phyloP scores from a whole-genome alignment of 53 echinoderm and acorn worm genomes.

The Paracentrotus lividus region DNA sequence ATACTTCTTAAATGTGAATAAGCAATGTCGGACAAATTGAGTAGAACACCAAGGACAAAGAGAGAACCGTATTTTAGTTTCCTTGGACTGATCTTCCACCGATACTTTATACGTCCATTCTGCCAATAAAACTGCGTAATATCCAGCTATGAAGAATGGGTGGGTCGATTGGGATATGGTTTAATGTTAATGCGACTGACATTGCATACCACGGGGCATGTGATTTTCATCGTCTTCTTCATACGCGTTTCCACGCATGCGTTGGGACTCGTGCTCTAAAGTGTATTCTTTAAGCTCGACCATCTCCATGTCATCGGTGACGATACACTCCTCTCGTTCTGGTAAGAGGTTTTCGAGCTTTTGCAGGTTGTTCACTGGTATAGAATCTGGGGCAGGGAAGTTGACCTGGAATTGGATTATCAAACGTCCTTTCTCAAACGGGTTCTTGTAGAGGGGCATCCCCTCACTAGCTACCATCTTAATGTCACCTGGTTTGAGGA shows the following conservation, averaged over 20 bases:
- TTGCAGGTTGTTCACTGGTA: conserved; percentile 67
- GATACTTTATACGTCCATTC: neutral
- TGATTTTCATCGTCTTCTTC: conserved; percentile 85
- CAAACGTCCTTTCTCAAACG: conserved; percentile 90
- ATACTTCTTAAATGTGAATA: neutral
- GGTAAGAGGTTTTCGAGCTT: conserved; percentile 85
- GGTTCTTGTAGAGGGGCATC: conserved; percentile 89
- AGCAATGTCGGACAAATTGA: neutral
- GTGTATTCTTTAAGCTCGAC: conserved; percentile 77
- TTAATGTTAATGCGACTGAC: conserved; percentile 88
- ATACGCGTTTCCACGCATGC: conserved; percentile 70
- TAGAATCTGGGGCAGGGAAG: conserved; percentile 80
- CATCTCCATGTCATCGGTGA: conserved; percentile 85
- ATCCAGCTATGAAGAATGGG: neutral
- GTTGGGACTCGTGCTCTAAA: conserved; percentile 67
- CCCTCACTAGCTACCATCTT: conserved; percentile 88
- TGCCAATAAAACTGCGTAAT: neutral
- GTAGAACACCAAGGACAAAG: neutral
- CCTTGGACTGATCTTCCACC: neutral
- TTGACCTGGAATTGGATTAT: conserved; percentile 92
- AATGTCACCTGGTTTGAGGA: conserved; percentile 91
- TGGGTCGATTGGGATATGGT: neutral
- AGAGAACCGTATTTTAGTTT: neutral
- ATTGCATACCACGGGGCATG: conserved; percentile 83
- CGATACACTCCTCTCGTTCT: conserved; percentile 78